These are phyloP conservation scores for Chiloscyllium plagiosum DNA, from an alignment of 2,113 vertebrate species.

Conservation along the genomic window DNA sequence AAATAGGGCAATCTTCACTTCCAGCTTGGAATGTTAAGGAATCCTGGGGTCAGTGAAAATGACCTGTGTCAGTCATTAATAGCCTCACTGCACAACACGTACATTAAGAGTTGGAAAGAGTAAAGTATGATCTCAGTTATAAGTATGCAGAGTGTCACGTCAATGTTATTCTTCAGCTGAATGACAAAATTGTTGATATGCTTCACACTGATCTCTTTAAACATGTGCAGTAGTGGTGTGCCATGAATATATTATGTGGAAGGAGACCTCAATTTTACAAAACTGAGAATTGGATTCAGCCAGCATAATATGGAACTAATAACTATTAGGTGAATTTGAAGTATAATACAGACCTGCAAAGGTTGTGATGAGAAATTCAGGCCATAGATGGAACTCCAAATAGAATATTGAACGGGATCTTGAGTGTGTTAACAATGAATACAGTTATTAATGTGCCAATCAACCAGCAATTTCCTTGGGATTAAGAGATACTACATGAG, in stretches of 20 bases:
- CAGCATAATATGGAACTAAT: not conserved
- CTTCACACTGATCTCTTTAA: not conserved
- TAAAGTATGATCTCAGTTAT: not conserved
- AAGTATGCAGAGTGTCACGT: not conserved
- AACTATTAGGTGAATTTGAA: not conserved
- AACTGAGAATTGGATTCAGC: not conserved
- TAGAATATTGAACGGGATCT: not conserved
- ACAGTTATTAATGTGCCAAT: not conserved
- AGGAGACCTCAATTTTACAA: not conserved
- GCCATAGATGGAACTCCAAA: not conserved
- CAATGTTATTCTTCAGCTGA: not conserved
- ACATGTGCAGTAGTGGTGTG: not conserved
- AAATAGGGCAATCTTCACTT: not conserved
- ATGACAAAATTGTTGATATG: slow-evolving; percentile 26
- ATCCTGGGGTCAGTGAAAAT: not conserved
- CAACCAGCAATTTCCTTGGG: not conserved
- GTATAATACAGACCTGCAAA: not conserved
- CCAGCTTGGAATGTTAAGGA: not conserved
- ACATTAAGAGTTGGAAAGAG: too few relatives aligned
- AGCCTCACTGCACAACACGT: not conserved
- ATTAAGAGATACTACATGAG: not conserved
- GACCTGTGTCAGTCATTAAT: slow-evolving; percentile 13
- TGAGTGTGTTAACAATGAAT: not conserved
- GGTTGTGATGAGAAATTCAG: not conserved
- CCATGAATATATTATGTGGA: not conserved